These are phyloP conservation scores for Patella ulyssiponensis DNA, from an alignment of 2,888 invertebrate genomes.

Conservation along the genomic window DNA sequence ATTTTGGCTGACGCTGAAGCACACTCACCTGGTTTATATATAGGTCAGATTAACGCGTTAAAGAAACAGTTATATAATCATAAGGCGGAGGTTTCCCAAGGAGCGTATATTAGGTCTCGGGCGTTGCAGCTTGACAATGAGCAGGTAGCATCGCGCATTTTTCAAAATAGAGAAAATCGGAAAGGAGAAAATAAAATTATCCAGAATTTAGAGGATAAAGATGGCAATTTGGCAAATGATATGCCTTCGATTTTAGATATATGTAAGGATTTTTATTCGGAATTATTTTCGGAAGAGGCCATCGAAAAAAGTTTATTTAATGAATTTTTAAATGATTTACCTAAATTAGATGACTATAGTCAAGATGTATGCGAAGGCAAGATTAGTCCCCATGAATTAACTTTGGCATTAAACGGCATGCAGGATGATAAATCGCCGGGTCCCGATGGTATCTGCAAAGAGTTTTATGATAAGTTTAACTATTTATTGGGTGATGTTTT, in stretches of 20 bases:
- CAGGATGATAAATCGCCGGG: constrained; percentile 38
- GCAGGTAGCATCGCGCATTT: neutral
- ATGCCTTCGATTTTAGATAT: constrained; percentile 11
- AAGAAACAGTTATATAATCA: constrained; percentile 3
- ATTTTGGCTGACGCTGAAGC: constrained; percentile 4
- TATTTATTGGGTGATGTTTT: constrained; percentile 29
- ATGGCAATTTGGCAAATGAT: constrained; percentile 3
- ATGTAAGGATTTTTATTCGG: constrained; percentile 15
- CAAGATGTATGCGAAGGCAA: constrained; percentile 5
- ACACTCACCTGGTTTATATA: neutral
- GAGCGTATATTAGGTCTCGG: constrained; percentile 1
- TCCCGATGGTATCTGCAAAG: constrained; percentile 41
- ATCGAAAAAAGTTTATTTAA: constrained; percentile 16
- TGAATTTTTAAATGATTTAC: constrained; percentile 16
- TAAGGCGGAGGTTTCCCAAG: neutral
- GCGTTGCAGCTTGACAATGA: neutral
- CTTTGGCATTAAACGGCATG: constrained; percentile 28
- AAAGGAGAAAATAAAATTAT: neutral
- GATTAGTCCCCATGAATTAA: constrained; percentile 13
- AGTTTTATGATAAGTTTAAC: constrained; percentile 37
- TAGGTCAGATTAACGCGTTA: neutral
- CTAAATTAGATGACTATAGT: constrained; percentile 7
- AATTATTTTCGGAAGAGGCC: constrained; percentile 19
- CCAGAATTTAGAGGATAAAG: neutral
- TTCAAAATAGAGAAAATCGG: neutral